Percentiles rank a stretch among this genome's conserved stretches.
These are phyloP conservation scores for Patella pellucida DNA, from an alignment of 2,888 invertebrate species.

Conservation along the genomic window DNA sequence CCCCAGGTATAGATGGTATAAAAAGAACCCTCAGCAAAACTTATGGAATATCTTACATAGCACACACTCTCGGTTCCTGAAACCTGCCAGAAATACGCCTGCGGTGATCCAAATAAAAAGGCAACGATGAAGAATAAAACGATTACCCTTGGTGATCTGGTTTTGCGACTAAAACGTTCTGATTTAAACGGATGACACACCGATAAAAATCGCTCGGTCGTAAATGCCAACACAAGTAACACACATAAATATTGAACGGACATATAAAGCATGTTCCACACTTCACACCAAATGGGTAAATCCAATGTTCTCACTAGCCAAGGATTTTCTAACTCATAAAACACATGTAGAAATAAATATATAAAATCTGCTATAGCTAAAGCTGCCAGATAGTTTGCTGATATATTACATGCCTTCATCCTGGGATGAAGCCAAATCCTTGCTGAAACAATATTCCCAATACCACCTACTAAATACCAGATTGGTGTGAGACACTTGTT, in stretches of 20 bases:
- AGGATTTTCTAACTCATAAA: slow-evolving; percentile 58
- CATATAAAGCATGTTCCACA: slow-evolving; percentile 57
- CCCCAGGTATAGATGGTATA: slow-evolving; percentile 46
- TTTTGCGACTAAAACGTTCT: slow-evolving; percentile 54
- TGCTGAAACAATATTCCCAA: slow-evolving; percentile 61
- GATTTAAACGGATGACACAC: slow-evolving; percentile 55
- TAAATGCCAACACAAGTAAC: slow-evolving; percentile 64
- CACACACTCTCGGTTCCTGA: slow-evolving; percentile 31
- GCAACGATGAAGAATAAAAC: slow-evolving; percentile 43
- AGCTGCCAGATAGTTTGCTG: slow-evolving; percentile 62
- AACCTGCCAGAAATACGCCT: slow-evolving; percentile 60
- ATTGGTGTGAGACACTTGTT: slow-evolving; percentile 59
- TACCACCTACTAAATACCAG: slow-evolving; percentile 60
- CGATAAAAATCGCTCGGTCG: slow-evolving; percentile 62
- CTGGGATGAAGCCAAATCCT: slow-evolving; percentile 57
- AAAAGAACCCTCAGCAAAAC: slow-evolving; percentile 26
- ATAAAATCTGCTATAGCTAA: slow-evolving; percentile 59
- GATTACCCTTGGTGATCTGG: slow-evolving; percentile 55
- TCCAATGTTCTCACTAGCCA: slow-evolving; percentile 53
- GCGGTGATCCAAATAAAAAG: slow-evolving; percentile 46
- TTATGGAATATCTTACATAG: slow-evolving; percentile 26
- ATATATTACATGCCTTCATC: slow-evolving; percentile 59
- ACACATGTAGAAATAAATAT: slow-evolving; percentile 58
- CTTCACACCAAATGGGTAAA: slow-evolving; percentile 51
- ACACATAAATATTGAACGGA: slow-evolving; percentile 62